Evolutionary conservation across 2,113 vertebrate species (phyloP).

Genomic region (Bagarius yarrelli): DNA sequence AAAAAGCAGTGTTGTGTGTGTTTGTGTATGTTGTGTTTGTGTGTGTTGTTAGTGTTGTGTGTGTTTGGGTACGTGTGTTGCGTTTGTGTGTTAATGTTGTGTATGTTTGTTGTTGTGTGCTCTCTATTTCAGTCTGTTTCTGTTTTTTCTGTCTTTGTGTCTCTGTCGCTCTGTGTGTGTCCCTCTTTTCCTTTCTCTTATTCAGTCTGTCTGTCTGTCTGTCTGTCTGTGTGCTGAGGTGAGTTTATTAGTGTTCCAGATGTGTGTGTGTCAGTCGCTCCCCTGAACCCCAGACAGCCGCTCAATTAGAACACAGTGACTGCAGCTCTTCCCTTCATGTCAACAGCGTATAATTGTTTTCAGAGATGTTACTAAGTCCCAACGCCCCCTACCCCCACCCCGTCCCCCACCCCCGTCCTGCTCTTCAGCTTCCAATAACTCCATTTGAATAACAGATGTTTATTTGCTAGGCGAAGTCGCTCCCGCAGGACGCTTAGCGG

Average conservation of each 20-base stretch:
- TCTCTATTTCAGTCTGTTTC: too few species aligned
- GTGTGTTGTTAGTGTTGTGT: too few species aligned
- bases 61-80: too few species aligned
- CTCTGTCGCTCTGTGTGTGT: too few species aligned
- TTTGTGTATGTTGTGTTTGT: too few species aligned
- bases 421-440: slow-evolving; percentile 50
- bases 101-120: too few species aligned
- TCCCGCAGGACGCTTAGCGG: slow-evolving; percentile 43
- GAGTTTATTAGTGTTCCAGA: slow-evolving; percentile 51
- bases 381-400: background rate
- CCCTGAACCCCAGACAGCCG: slow-evolving; percentile 43
- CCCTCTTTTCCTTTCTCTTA: too few species aligned
- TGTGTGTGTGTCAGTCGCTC: slow-evolving; percentile 31
- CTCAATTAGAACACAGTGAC: slow-evolving; percentile 53
- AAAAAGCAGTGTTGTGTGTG: too few species aligned
- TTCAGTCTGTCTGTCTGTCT: slow-evolving; percentile 14
- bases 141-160: too few species aligned
- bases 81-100: too few species aligned
- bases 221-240: background rate
- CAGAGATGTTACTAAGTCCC: slow-evolving; percentile 45
- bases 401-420: background rate
- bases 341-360: slow-evolving; percentile 57
- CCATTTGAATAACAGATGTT: slow-evolving; percentile 63
- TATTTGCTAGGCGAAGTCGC: slow-evolving; percentile 45
- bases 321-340: slow-evolving; percentile 45